Evolutionary conservation across 2,113 vertebrate species (phyloP).

Genomic region (Emydocephalus ijimae): DNA sequence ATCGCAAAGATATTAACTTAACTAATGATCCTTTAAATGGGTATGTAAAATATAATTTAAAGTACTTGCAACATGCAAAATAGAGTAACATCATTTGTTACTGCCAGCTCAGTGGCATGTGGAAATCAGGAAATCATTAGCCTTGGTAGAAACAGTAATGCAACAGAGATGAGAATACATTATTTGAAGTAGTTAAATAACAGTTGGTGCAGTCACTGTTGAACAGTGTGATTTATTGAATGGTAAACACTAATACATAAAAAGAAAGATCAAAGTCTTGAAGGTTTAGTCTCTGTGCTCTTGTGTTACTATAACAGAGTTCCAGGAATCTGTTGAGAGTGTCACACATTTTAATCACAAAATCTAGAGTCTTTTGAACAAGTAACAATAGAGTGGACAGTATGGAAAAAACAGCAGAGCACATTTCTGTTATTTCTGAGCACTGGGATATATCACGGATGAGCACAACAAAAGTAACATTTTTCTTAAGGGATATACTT

Average conservation of each 20-base stretch:
- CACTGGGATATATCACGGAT: not conserved
- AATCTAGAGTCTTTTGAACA: not conserved
- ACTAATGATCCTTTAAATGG: slow-evolving; percentile 78
- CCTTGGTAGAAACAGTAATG: slow-evolving; percentile 70
- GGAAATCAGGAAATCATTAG: slow-evolving; percentile 77
- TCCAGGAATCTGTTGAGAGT: slow-evolving; percentile 40
- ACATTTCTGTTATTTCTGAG: not conserved
- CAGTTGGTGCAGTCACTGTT: slow-evolving; percentile 64
- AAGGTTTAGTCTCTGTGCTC: slow-evolving; percentile 44
- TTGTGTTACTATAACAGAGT: slow-evolving; percentile 43
- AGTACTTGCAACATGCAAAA: slow-evolving; percentile 66
- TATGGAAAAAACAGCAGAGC: not conserved
- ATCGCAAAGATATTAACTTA: slow-evolving; percentile 72
- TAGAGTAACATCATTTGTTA: slow-evolving; percentile 66
- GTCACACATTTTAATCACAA: slow-evolving; percentile 52
- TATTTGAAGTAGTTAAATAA: slow-evolving; percentile 73
- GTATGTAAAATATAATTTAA: slow-evolving; percentile 76
- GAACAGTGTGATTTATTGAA: slow-evolving; percentile 29
- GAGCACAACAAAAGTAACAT: not conserved
- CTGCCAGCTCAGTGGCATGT: slow-evolving; percentile 70
- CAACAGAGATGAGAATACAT: slow-evolving; percentile 66
- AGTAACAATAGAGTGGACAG: not conserved
- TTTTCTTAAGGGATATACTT: not conserved
- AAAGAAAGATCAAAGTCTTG: slow-evolving; percentile 56
- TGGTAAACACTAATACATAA: slow-evolving; percentile 61